A percentile compares a stretch with the other conserved stretches of the same genome.
These are phyloP conservation scores for Cercopithecus mona DNA, from an alignment of 2,113 vertebrate species.

Conservation along the genomic window DNA sequence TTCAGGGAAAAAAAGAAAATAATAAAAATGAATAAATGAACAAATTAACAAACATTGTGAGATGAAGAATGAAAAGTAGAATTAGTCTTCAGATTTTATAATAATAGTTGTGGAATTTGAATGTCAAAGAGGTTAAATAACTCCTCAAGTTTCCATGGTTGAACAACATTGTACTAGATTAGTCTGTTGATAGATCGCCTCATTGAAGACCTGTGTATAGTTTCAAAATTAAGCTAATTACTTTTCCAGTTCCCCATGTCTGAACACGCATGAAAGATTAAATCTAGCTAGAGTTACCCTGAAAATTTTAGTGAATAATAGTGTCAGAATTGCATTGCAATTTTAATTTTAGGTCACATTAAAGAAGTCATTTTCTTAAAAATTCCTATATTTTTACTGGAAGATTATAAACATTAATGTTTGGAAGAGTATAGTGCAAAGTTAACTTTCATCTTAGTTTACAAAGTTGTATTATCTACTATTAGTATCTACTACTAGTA, in stretches of 20 bases:
- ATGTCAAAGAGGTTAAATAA: neutral
- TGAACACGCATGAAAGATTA: neutral
- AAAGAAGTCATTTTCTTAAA: neutral
- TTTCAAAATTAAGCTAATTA: conserved; percentile 45
- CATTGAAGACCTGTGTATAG: neutral
- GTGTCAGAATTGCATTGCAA: neutral
- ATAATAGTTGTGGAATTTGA: neutral
- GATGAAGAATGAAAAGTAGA: neutral
- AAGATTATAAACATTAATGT: neutral
- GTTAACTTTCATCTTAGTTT: neutral
- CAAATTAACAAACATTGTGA: neutral
- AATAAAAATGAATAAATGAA: neutral
- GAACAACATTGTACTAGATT: neutral
- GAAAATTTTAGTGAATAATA: neutral
- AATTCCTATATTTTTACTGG: neutral
- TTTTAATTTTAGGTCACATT: neutral
- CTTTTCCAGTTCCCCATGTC: neutral
- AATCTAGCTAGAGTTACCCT: neutral
- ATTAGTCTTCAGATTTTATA: neutral
- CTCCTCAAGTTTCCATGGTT: neutral
- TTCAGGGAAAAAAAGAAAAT: neutral
- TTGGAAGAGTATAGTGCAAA: neutral
- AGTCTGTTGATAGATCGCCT: neutral
- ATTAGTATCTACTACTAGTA: neutral
- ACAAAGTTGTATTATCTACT: neutral